phyloP scores from a whole-genome alignment of 23 tunicate genomes.

The Clavelina lepadiformis region DNA sequence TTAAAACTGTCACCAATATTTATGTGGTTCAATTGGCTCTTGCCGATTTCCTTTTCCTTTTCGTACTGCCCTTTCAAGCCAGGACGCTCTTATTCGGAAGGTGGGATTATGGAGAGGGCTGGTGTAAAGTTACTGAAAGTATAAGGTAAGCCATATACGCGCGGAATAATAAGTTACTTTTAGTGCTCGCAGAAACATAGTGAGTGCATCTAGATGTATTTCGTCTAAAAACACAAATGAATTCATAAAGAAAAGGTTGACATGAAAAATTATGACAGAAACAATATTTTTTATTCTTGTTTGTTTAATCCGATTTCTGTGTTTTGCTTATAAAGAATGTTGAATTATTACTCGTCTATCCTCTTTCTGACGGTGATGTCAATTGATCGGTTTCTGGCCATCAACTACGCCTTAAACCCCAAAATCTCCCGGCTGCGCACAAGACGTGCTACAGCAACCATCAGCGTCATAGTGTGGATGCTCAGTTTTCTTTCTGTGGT shows the following conservation, averaged over 20 bases:
- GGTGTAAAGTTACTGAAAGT: slow-evolving; percentile 78
- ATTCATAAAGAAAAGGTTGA: too few relatives aligned
- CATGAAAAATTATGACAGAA: too few relatives aligned
- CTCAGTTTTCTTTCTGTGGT: slow-evolving; percentile 40
- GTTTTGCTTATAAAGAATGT: too few relatives aligned
- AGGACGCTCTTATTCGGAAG: slow-evolving; percentile 13
- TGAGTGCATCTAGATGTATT: too few relatives aligned
- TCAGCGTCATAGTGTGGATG: slow-evolving; percentile 45
- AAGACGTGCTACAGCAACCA: slow-evolving; percentile 28
- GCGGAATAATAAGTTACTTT: too few relatives aligned
- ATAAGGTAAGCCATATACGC: slow-evolving; percentile 83
- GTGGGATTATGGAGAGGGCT: slow-evolving; percentile 57
- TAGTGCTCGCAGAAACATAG: too few relatives aligned
- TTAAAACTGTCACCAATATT: slow-evolving; percentile 80
- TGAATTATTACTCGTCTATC: slow-evolving; percentile 92
- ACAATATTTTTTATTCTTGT: too few relatives aligned
- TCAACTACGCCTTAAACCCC: slow-evolving; percentile 67
- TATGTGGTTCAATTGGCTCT: slow-evolving; percentile 83
- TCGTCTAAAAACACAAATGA: neutral
- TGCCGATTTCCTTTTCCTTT: slow-evolving; percentile 77
- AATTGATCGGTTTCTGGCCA: slow-evolving; percentile 89
- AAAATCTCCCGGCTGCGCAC: slow-evolving; percentile 42
- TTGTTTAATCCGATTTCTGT: too few relatives aligned
- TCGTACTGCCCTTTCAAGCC: slow-evolving; percentile 71
- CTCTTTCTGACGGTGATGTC: slow-evolving; percentile 89